Evolutionary conservation across 2,888 invertebrate genomes (phyloP).

Genomic region (Platycheirus rosarum): DNA sequence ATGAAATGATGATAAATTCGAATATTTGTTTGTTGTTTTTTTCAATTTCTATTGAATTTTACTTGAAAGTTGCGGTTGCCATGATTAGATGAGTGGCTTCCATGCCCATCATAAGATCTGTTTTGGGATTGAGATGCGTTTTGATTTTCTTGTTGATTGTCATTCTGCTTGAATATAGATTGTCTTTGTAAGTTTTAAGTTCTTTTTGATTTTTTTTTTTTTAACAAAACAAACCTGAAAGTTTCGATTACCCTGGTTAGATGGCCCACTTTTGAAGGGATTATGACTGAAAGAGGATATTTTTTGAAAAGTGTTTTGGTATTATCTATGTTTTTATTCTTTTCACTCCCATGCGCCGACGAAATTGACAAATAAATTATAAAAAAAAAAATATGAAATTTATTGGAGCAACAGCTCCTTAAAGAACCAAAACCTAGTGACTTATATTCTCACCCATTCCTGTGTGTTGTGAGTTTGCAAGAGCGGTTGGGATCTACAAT

Average conservation of each 20-base stretch:
- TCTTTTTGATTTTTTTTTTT: background rate
- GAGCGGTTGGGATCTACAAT: too few relatives aligned
- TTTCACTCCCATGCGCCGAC: too few relatives aligned
- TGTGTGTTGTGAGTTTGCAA: too few relatives aligned
- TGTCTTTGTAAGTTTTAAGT: background rate
- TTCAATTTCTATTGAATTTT: background rate
- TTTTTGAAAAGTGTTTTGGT: too few relatives aligned
- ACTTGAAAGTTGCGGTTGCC: slow-evolving; percentile 8
- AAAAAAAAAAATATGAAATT: too few relatives aligned
- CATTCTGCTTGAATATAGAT: slow-evolving; percentile 5
- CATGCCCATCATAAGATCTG: background rate
- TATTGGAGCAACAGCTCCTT: too few relatives aligned
- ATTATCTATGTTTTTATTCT: too few relatives aligned
- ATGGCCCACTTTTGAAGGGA: background rate
- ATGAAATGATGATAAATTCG: background rate
- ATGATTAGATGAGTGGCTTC: background rate
- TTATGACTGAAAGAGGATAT: background rate
- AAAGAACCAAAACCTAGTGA: too few relatives aligned
- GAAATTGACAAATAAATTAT: too few relatives aligned
- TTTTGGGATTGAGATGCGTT: background rate
- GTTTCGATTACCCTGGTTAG: background rate
- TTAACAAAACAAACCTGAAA: slow-evolving; percentile 1
- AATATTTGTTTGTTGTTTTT: background rate
- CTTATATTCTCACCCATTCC: too few relatives aligned
- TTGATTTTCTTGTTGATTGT: background rate